Percentiles rank a stretch among this genome's conserved stretches.
These are phyloP conservation scores for Melopsittacus undulatus DNA, from an alignment of 2,797 vertebrate genomes.

Conservation along the genomic window DNA sequence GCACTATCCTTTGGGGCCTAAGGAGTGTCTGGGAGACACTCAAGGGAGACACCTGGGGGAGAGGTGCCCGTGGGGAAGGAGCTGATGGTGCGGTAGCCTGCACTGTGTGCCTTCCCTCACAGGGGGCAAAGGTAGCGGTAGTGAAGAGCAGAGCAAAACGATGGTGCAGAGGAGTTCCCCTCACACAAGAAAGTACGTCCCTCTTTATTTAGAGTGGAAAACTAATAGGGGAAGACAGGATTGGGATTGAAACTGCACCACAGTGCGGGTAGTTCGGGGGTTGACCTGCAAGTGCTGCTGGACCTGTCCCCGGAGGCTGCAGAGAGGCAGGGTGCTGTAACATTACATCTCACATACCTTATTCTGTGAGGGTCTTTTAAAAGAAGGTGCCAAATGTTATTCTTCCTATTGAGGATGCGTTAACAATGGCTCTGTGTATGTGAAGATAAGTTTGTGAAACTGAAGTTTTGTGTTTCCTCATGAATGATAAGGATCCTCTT, in stretches of 20 bases:
- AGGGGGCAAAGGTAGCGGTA: neutral
- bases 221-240: neutral
- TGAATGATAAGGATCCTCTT: neutral
- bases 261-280: neutral
- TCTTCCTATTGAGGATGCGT: neutral
- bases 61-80: neutral
- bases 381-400: neutral
- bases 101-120: fast-evolving
- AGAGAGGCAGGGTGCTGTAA: neutral
- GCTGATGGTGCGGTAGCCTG: neutral
- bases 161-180: neutral
- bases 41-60: neutral
- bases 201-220: neutral
- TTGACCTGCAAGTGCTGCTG: neutral
- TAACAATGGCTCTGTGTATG: neutral
- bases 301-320: neutral
- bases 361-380: neutral
- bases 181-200: neutral
- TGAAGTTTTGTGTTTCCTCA: neutral
- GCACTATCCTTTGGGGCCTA: neutral
- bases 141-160: neutral
- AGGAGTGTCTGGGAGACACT: neutral
- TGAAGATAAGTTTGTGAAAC: neutral
- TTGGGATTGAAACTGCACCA: neutral
- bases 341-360: neutral